Evolutionary conservation across 1,140 invertebrate species (phyloP), one percentile per base, ranked within the genome.

Genomic region (Paracyclopina nana): DNA sequence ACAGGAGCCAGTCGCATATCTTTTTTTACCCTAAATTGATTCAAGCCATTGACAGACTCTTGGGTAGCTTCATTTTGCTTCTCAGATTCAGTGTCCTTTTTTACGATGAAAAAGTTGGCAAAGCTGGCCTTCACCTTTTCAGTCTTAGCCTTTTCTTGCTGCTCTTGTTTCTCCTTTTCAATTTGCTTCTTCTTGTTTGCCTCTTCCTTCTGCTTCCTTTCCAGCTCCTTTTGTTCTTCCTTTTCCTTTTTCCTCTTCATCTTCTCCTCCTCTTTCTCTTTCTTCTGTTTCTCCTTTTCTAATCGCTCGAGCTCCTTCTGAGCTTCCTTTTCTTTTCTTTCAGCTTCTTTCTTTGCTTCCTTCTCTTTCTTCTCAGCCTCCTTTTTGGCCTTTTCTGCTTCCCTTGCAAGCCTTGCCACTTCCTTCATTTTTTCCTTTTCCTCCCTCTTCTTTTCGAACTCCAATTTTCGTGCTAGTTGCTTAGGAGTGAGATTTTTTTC

Each of bases 1-100:
- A 70, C 56, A 0, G 82, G 82, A 4, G 86, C 84, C 46, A 91
- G 56, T 59, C 74, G 74, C 84, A 90, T 91, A 62, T 87, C 79
- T n/a, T 73, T 72, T 63, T 87, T 88, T 4, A 87, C 66, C 66
- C 82, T 71, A 57, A 81, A 69, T 45, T 62, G 59, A 55, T 59
- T 59, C 56, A 66, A 59, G 50, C 44, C 52, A 60, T 65, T 56
- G 61, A 62, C 42, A 38, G 62, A 57, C 50, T 56, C 54, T 55
- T 55, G 56, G 4, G 56, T 42, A n/a, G 54, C 62, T 61, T 58
- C 66, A 65, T 26, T 70, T 65, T 18, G 28, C 48, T 56, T 65
- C 67, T 53, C 24, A 16, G 16, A n/a, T n/a, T 28, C 45, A 26
- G 53, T 11, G 16, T 60, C 58, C n/a, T 57, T 57, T 57, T 80